A percentile compares a stretch with the other conserved stretches of the same genome.
phyloP scores from a whole-genome alignment of 2,888 invertebrate species.

The Anorthoa munda region DNA sequence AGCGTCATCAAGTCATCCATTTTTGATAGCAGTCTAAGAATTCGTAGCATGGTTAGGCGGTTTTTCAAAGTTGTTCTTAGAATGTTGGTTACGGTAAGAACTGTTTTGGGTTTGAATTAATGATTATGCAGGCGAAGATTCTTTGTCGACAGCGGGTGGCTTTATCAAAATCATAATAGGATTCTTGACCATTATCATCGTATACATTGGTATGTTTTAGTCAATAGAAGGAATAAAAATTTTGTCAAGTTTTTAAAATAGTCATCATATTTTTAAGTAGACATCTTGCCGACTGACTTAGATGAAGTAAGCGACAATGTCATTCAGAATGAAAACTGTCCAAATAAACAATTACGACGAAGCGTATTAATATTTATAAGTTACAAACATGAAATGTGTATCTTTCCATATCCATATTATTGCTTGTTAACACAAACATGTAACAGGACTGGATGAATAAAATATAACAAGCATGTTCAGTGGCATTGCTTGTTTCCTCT shows the following conservation, averaged over 20 bases:
- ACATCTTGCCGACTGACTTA: no score
- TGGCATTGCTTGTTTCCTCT: constrained; percentile 28
- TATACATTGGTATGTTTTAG: not conserved
- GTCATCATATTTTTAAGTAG: no score
- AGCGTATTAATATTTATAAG: constrained; percentile 23
- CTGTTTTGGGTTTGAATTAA: not conserved
- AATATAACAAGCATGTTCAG: constrained; percentile 38
- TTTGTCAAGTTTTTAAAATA: no score
- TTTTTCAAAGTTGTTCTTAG: not conserved
- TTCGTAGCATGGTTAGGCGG: not conserved
- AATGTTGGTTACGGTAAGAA: not conserved
- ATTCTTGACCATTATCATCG: not conserved
- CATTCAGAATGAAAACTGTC: not conserved
- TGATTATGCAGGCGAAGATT: not conserved
- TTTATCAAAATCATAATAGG: not conserved
- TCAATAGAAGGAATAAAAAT: no score
- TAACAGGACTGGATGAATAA: constrained; percentile 47
- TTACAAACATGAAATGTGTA: constrained; percentile 16
- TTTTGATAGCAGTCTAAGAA: not conserved
- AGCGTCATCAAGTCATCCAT: not conserved
- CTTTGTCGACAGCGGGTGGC: no score
- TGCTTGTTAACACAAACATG: constrained; percentile 43
- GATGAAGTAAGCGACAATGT: no score
- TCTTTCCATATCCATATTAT: constrained; percentile 30
- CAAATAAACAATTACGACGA: not conserved